A percentile compares a stretch with the other conserved stretches of the same genome.
Conservation (phyloP, 2,888 invertebrate species). For the Peribatodes rhomboidaria region DNA sequence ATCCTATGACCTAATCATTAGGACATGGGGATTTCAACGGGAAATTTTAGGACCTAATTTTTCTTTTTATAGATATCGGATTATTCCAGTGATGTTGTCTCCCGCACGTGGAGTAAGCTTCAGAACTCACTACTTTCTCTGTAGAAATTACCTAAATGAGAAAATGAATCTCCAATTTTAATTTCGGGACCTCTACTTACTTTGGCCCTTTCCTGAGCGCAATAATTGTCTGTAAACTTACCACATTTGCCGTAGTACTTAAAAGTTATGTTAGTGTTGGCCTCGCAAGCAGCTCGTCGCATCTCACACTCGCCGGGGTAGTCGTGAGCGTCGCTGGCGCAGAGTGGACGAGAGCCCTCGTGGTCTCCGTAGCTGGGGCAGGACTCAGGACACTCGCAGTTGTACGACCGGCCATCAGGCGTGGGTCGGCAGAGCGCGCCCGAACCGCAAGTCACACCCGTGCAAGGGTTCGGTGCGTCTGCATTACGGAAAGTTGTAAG, state of each 20-base stretch:
- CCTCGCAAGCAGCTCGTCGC: constrained; percentile 91
- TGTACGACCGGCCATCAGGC: constrained; percentile 90
- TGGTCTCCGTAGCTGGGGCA: constrained; percentile 95
- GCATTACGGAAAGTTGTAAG: not conserved
- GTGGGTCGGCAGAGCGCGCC: constrained; percentile 91
- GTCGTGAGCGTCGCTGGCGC: constrained; percentile 94
- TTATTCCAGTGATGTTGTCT: no score
- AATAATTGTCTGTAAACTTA: no score
- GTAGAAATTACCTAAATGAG: no score
- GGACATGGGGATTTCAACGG: no score
- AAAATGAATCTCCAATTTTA: not conserved
- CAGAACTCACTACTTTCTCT: not conserved
- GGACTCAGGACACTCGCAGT: constrained; percentile 92
- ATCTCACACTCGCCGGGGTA: constrained; percentile 95
- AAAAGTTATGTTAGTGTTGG: constrained; percentile 91
- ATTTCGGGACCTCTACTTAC: no score
- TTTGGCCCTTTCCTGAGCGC: no score
- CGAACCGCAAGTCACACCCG: constrained; percentile 91
- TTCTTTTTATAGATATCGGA: no score
- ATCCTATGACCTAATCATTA: no score
- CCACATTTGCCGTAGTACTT: constrained; percentile 96
- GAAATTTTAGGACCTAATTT: no score
- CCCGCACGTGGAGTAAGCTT: no score
- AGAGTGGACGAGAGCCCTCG: constrained; percentile 92
- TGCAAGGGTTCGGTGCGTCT: constrained; percentile 90